Conservation (phyloP, 2,888 invertebrate species). For the Macrosiphum euphorbiae region DNA sequence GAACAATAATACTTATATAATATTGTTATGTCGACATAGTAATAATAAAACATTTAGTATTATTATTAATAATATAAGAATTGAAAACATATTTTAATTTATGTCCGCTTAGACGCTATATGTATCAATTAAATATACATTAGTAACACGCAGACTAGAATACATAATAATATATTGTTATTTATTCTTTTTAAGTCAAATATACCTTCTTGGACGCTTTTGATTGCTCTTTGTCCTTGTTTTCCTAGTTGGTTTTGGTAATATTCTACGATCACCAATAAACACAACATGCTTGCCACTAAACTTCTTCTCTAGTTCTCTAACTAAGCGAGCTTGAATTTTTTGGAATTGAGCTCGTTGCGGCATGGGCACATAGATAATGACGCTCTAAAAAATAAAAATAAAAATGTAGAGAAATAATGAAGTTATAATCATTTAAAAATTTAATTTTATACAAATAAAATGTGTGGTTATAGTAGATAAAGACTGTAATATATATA, state of each 20-base stretch:
- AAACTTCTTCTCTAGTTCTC: conserved; percentile 99
- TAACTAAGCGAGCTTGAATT: conserved; percentile 94
- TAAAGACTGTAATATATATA: conserved; percentile 15
- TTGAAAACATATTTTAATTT: conserved; percentile 34
- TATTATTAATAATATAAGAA: background rate
- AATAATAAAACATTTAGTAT: conserved; percentile 26
- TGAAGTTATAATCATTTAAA: conserved; percentile 27
- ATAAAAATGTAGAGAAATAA: conserved; percentile 65
- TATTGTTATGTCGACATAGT: conserved; percentile 5
- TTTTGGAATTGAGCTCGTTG: conserved; percentile 98
- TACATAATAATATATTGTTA: background rate
- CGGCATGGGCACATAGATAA: conserved; percentile 99
- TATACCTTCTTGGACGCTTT: conserved; percentile 79
- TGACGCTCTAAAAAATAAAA: conserved; percentile 82
- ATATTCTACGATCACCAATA: conserved; percentile 96
- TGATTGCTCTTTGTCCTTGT: conserved; percentile 83
- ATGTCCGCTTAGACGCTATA: conserved; percentile 62
- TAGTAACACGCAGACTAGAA: conserved; percentile 60
- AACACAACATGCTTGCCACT: conserved; percentile 99
- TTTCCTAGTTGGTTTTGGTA: conserved; percentile 97
- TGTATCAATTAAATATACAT: conserved; percentile 50
- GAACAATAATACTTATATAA: background rate
- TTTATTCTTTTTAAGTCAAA: background rate
- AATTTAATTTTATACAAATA: background rate
- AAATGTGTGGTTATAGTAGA: conserved; percentile 26